Evolutionary conservation across 2,113 vertebrate genomes (phyloP), one percentile per base, ranked within the genome.

Genomic region (Meles meles): DNA sequence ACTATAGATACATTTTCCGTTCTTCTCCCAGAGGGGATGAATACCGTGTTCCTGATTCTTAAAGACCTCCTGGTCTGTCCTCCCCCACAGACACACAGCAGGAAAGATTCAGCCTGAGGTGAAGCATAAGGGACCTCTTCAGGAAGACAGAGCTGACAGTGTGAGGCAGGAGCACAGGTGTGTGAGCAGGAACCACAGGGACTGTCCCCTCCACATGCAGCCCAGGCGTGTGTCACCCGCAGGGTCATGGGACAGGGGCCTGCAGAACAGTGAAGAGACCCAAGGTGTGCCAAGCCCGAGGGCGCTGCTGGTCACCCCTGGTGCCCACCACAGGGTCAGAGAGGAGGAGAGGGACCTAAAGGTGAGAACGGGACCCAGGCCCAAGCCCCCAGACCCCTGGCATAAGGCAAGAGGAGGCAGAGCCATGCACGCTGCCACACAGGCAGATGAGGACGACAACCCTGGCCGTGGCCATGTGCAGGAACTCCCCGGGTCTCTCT

Each of bases 21-120:
- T n/a, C 88, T 92, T 29, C 87, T 92, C 88, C 42, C 84, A 80
- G 74, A 65, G 52, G n/a, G 39, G 4, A 86, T 74, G 94, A 74
- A 96, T 31, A 4, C 29, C 5, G 76, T 37, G 74, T 94, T 92
- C n/a, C 59, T 55, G 63, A 87, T 74, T 90, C 61, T 86, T 69
- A 52, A 82, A 95, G 7, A 59, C 7, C n/a, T 52, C 61, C n/a
- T 57, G 3, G 18, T 7, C 81, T 67, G 39, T 42, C 42, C 20
- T 74, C 27, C 10, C 13, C 29, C 55, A 69, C 23, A 69, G 23
- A 55, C 27, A 27, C 5, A 42, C 0, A 63, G 44, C n/a, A 37
- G 14, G 88, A 61, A 72, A 84, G 57, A 77, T 25, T 77, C 90
- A 20, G 63, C 65, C 52, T 2, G 5, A 81, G 65, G 25, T 23